Conservation (phyloP, 23 tunicate genomes). For the Styela plicata region DNA sequence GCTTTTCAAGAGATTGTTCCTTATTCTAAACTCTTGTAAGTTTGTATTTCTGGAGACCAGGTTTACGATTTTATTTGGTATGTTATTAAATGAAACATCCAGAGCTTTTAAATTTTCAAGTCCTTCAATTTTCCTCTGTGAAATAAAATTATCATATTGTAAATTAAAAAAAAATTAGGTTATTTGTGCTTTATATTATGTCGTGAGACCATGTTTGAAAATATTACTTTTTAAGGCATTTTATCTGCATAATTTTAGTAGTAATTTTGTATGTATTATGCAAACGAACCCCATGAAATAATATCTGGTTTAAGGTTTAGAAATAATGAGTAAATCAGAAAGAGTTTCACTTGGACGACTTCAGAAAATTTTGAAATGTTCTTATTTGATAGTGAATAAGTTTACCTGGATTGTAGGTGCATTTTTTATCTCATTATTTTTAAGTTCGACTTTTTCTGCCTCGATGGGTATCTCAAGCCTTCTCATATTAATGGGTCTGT, state of each 20-base stretch:
- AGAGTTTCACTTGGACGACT: too few species aligned
- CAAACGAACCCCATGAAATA: too few species aligned
- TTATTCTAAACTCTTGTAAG: background rate
- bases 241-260: too few species aligned
- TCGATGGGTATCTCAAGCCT: conserved; percentile 25
- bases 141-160: too few species aligned
- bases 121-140: conserved; percentile 35
- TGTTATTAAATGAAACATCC: conserved; percentile 40
- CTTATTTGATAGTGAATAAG: background rate
- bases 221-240: too few species aligned
- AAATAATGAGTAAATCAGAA: too few species aligned
- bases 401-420: conserved; percentile 32
- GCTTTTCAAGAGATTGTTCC: background rate
- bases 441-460: conserved; percentile 9
- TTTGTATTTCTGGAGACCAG: conserved; percentile 35
- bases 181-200: too few species aligned
- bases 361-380: too few species aligned
- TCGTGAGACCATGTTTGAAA: too few species aligned
- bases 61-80: conserved; percentile 21
- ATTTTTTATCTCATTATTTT: conserved; percentile 29
- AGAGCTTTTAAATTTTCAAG: conserved; percentile 20
- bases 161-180: too few species aligned
- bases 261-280: too few species aligned
- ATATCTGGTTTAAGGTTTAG: too few species aligned
- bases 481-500: background rate